Percentiles rank a stretch among this genome's conserved stretches.
Evolutionary conservation across 2,888 invertebrate genomes (phyloP).

Genomic region (Nezara viridula): DNA sequence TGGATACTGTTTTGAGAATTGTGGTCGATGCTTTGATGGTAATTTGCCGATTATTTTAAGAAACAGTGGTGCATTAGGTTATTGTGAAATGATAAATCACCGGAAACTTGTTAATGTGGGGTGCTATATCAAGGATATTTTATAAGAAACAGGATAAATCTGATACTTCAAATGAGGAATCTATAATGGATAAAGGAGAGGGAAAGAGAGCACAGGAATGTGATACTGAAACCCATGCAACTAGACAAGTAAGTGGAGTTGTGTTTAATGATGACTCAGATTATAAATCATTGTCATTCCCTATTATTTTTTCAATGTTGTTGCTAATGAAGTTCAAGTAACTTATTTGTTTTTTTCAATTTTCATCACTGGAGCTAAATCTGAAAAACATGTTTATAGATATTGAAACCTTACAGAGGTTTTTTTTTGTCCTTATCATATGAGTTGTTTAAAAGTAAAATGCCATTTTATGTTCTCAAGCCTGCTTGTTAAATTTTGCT

Average conservation of each 20-base stretch:
- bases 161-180: constrained; percentile 63
- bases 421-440: too few relatives aligned
- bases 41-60: background rate
- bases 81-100: constrained; percentile 57
- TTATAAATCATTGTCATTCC: background rate
- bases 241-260: constrained; percentile 62
- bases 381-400: background rate
- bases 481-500: too few relatives aligned
- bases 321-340: background rate
- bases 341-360: background rate
- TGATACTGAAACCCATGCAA: constrained; percentile 62
- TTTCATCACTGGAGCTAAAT: too few relatives aligned
- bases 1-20: background rate
- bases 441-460: too few relatives aligned
- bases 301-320: too few relatives aligned
- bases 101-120: constrained; percentile 63
- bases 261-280: background rate
- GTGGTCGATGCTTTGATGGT: background rate
- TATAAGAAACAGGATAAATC: constrained; percentile 63
- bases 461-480: background rate
- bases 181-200: constrained; percentile 63
- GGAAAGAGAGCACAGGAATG: constrained; percentile 60
- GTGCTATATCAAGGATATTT: constrained; percentile 64
- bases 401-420: background rate
- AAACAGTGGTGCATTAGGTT: constrained; percentile 45